phyloP scores from a whole-genome alignment of 2,113 vertebrate genomes.

The Origma solitaria region DNA sequence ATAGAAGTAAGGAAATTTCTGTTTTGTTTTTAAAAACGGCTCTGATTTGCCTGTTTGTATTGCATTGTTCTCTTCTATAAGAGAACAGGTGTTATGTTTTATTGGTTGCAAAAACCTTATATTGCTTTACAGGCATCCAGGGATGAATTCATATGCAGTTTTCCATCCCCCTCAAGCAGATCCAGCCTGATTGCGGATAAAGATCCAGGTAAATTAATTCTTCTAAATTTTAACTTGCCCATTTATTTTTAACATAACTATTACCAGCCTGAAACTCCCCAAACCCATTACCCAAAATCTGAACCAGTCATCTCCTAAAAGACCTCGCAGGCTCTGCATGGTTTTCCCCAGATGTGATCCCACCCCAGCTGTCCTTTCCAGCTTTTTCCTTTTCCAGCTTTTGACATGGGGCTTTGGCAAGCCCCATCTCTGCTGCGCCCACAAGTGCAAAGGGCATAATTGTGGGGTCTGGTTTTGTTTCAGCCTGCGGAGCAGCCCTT shows the following conservation, averaged over 20 bases:
- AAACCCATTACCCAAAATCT: not conserved
- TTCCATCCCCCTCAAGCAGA: constrained; percentile 76
- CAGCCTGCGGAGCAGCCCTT: constrained; percentile 69
- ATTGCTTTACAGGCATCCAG: constrained; percentile 80
- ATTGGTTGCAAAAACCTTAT: not conserved
- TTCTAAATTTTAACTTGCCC: not conserved
- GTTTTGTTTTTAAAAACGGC: not conserved
- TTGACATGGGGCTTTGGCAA: not conserved
- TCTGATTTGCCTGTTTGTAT: not conserved
- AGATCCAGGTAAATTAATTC: constrained; percentile 76
- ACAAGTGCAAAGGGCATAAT: not conserved
- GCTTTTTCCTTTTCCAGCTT: not conserved
- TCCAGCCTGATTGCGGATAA: constrained; percentile 81
- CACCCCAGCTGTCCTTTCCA: not conserved
- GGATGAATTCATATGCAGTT: constrained; percentile 81
- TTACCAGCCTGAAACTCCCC: not conserved
- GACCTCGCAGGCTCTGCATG: not conserved
- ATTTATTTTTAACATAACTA: not conserved
- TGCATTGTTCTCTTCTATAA: not conserved
- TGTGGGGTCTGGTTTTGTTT: not conserved
- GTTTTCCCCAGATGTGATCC: not conserved
- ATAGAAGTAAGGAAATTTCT: not conserved
- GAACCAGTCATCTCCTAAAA: not conserved
- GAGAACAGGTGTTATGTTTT: not conserved
- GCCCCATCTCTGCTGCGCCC: not conserved